phyloP scores from a whole-genome alignment of 2,888 invertebrate genomes.

The Nebria brevicollis region DNA sequence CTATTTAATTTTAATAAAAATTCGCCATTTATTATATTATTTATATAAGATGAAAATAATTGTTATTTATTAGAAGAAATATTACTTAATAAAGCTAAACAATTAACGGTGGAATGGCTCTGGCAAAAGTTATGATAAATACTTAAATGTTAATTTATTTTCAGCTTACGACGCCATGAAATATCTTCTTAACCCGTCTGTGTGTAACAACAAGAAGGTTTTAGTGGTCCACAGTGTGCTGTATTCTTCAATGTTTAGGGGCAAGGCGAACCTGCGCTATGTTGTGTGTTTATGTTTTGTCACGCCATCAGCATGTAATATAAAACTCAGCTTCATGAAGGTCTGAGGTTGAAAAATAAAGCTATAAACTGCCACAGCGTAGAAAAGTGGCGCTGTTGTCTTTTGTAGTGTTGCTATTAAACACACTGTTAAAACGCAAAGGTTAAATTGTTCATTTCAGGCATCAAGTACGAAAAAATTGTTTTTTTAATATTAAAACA shows the following conservation, averaged over 20 bases:
- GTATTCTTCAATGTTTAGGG: background rate
- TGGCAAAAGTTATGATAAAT: background rate
- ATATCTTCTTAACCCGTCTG: background rate
- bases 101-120: background rate
- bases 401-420: background rate
- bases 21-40: too few relatives aligned
- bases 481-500: background rate
- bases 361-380: background rate
- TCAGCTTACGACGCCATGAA: background rate
- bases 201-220: background rate
- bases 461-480: background rate
- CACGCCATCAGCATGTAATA: background rate
- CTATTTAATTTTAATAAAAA: too few relatives aligned
- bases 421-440: background rate
- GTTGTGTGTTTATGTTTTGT: background rate
- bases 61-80: too few relatives aligned
- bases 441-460: background rate
- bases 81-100: background rate
- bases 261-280: background rate
- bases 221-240: background rate
- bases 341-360: conserved; percentile 1
- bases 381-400: background rate
- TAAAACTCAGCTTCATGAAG: background rate
- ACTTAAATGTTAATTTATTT: background rate
- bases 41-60: too few relatives aligned